These are phyloP conservation scores for Microdon myrmicae DNA, from an alignment of 2,888 invertebrate genomes.

Conservation along the genomic window DNA sequence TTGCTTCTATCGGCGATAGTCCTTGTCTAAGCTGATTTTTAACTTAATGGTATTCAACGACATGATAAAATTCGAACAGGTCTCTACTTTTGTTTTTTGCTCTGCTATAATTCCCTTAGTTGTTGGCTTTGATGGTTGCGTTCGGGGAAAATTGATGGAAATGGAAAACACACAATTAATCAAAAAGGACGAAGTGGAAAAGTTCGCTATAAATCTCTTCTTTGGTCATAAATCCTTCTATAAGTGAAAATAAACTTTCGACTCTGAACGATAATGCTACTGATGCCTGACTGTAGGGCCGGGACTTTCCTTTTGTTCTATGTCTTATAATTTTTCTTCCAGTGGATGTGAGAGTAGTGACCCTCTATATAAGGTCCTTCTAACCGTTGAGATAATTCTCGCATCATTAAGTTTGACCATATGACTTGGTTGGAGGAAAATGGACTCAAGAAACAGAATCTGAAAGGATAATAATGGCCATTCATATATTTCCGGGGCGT, in stretches of 20 bases:
- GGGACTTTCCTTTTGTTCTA: not conserved
- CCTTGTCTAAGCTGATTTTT: constrained; percentile 38
- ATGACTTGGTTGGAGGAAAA: constrained; percentile 42
- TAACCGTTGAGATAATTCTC: constrained; percentile 47
- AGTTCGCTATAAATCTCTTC: constrained; percentile 47
- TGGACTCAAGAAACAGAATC: constrained; percentile 38
- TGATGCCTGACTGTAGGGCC: constrained; percentile 8
- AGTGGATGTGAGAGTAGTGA: constrained; percentile 17
- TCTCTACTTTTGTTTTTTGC: constrained; percentile 27
- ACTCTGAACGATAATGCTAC: constrained; percentile 37
- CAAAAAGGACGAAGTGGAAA: constrained; percentile 46
- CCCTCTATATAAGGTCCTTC: constrained; percentile 22
- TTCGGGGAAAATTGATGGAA: constrained; percentile 28
- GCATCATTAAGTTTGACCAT: constrained; percentile 52
- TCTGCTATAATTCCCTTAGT: constrained; percentile 25
- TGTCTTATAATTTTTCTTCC: not conserved
- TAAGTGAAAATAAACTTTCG: constrained; percentile 52
- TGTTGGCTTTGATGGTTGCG: constrained; percentile 7
- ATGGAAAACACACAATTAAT: constrained; percentile 49
- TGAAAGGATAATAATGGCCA: constrained; percentile 50
- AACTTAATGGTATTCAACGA: constrained; percentile 42
- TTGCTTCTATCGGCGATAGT: constrained; percentile 26
- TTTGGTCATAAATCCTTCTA: constrained; percentile 47
- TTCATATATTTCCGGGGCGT: constrained; percentile 34
- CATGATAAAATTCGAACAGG: constrained; percentile 42